Evolutionary conservation across 2,113 vertebrate genomes (phyloP).

Genomic region (Anseranas semipalmata): DNA sequence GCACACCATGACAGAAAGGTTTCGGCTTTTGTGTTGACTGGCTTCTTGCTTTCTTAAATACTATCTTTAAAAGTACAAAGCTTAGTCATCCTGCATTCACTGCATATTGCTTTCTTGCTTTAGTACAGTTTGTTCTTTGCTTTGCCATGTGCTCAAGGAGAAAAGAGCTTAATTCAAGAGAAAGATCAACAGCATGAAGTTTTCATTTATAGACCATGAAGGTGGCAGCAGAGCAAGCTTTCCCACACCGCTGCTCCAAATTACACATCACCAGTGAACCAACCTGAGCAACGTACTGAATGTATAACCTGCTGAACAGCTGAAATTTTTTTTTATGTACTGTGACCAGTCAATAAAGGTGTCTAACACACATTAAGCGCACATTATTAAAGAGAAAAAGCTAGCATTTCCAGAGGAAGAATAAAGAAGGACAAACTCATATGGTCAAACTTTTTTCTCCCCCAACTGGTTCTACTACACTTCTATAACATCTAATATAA

Average conservation of each 20-base stretch:
- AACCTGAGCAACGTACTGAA: neutral
- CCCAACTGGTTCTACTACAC: rapidly evolving
- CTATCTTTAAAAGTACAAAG: too few relatives aligned
- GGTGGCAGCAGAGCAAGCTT: neutral
- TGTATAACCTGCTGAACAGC: neutral
- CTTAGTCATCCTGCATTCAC: too few relatives aligned
- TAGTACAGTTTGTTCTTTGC: neutral
- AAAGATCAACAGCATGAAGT: neutral
- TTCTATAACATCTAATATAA: neutral
- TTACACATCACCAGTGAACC: neutral
- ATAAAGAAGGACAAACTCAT: neutral
- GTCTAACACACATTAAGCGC: neutral
- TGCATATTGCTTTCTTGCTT: neutral
- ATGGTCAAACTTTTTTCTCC: neutral
- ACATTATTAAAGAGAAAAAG: neutral
- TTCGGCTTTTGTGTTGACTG: neutral
- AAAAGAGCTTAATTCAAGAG: neutral
- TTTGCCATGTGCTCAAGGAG: neutral
- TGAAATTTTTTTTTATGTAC: neutral
- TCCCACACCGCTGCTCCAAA: neutral
- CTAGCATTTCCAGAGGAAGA: neutral
- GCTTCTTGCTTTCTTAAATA: neutral
- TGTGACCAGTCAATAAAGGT: neutral
- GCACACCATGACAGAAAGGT: neutral
- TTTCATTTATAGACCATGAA: neutral